phyloP scores from a whole-genome alignment of 2,113 vertebrate genomes.

The Ophiodon elongatus region DNA sequence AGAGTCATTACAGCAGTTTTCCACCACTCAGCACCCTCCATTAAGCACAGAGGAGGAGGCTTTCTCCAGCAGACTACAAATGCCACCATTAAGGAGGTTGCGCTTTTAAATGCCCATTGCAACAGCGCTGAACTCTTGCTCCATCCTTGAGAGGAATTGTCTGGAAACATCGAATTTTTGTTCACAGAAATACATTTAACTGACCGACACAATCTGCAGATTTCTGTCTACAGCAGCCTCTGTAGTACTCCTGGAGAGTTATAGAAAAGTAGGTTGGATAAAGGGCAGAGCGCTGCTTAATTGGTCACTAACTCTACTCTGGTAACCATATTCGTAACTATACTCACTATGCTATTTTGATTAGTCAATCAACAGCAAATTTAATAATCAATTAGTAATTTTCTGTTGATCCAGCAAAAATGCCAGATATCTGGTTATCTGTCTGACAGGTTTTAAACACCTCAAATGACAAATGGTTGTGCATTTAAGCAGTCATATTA shows the following conservation, averaged over 20 bases:
- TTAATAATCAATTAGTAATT: background rate
- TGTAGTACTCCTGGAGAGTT: background rate
- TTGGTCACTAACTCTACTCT: no score
- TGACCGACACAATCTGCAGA: background rate
- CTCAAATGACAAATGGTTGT: background rate
- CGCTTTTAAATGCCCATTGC: conserved; percentile 16
- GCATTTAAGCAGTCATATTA: background rate
- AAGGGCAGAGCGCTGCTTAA: background rate
- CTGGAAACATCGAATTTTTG: background rate
- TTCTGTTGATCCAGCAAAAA: background rate
- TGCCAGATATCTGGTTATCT: background rate
- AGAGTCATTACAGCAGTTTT: conserved; percentile 69
- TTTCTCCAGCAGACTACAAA: conserved; percentile 40
- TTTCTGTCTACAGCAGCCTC: background rate
- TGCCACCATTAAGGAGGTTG: conserved; percentile 31
- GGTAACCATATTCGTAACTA: background rate
- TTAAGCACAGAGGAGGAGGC: conserved; percentile 55
- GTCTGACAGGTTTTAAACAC: conserved; percentile 4
- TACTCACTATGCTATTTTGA: no score
- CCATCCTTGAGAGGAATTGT: conserved; percentile 1
- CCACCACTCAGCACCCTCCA: conserved; percentile 63
- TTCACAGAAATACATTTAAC: no score
- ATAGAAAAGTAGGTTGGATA: background rate
- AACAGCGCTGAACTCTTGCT: background rate
- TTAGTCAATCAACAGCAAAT: background rate